Conservation (phyloP, 2,113 vertebrate genomes). For the Hypomesus transpacificus region DNA sequence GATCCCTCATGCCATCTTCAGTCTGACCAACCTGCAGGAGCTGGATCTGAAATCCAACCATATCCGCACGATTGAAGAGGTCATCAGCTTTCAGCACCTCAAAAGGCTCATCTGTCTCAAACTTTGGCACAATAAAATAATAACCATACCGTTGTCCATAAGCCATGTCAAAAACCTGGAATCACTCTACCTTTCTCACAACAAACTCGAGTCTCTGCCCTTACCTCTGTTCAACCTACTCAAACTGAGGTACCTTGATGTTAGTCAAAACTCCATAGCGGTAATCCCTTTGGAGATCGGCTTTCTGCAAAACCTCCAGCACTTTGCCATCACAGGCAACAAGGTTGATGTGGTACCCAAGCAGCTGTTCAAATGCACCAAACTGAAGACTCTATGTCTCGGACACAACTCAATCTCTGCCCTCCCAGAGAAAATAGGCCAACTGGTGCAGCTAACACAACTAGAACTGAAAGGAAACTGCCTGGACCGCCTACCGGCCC, state of each 20-base stretch:
- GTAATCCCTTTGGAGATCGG: conserved; percentile 85
- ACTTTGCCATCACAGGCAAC: conserved; percentile 91
- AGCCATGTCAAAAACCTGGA: conserved; percentile 94
- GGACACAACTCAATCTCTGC: conserved; percentile 88
- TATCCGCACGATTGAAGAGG: conserved; percentile 96
- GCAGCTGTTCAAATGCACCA: conserved; percentile 92
- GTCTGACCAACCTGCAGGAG: conserved; percentile 93
- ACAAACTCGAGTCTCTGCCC: conserved; percentile 93
- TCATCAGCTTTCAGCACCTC: conserved; percentile 98
- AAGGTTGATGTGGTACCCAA: conserved; percentile 91
- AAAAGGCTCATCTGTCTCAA: conserved; percentile 95
- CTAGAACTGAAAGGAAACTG: conserved; percentile 97
- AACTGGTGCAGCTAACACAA: conserved; percentile 88
- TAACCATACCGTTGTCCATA: conserved; percentile 90
- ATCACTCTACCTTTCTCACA: conserved; percentile 92
- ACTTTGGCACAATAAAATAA: conserved; percentile 98
- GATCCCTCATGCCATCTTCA: conserved; percentile 97
- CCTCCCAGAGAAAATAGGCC: conserved; percentile 87
- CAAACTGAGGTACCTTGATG: conserved; percentile 91
- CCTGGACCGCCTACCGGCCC: conserved; percentile 87
- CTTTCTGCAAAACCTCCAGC: conserved; percentile 91
- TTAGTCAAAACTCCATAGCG: conserved; percentile 88
- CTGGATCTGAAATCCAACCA: conserved; percentile 96
- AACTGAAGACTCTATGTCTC: conserved; percentile 89
- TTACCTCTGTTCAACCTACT: conserved; percentile 87